phyloP scores from a whole-genome alignment of 2,113 vertebrate species.

The Stigmatopora nigra region DNA sequence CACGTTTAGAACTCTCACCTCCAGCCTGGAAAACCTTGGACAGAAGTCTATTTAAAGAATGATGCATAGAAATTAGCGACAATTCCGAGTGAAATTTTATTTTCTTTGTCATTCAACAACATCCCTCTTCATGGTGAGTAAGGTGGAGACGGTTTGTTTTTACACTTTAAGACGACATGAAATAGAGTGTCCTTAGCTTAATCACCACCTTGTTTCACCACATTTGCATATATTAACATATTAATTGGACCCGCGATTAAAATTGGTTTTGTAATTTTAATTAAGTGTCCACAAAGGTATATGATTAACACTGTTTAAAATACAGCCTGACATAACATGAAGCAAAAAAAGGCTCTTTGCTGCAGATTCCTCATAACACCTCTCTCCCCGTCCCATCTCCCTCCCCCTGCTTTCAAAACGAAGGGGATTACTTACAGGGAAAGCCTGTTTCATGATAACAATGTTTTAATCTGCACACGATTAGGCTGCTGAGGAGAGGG shows the following conservation, averaged over 20 bases:
- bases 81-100: too few relatives aligned
- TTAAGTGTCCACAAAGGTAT: conserved; percentile 99
- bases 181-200: conserved; percentile 99
- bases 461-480: conserved; percentile 98
- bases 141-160: conserved; percentile 84
- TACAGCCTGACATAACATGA: conserved; percentile 99
- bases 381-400: conserved; percentile 5
- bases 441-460: conserved; percentile 98
- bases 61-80: background rate
- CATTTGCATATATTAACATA: conserved; percentile 99
- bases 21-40: conserved; percentile 83
- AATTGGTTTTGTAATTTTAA: conserved; percentile 99
- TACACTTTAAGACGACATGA: conserved; percentile 99
- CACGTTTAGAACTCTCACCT: conserved; percentile 89
- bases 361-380: conserved; percentile 77
- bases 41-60: conserved; percentile 53
- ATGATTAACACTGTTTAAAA: conserved; percentile 99
- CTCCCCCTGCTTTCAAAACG: conserved; percentile 34
- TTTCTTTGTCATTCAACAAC: conserved; percentile 80
- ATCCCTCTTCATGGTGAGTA: conserved; percentile 58
- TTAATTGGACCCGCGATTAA: conserved; percentile 99
- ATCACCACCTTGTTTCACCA: conserved; percentile 99
- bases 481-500: conserved; percentile 88
- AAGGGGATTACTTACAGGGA: conserved; percentile 96
- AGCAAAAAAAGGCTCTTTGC: conserved; percentile 73